Percentiles rank a stretch among this genome's conserved stretches.
Evolutionary conservation across 2,113 vertebrate species (phyloP).

Genomic region (Triplophysa dalaica): DNA sequence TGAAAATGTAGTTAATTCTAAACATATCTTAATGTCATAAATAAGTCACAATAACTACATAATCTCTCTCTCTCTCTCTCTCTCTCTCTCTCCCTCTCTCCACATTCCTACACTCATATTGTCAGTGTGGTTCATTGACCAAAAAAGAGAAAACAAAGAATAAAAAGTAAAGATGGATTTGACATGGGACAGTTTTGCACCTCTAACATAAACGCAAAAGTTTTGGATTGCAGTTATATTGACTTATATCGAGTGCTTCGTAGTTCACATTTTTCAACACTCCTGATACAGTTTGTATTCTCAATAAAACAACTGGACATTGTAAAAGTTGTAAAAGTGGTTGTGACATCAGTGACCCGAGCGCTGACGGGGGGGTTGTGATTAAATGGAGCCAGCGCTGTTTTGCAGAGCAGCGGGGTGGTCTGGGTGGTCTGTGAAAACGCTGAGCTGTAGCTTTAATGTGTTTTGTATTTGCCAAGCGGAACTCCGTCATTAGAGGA

Average conservation of each 20-base stretch:
- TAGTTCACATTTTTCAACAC: not conserved
- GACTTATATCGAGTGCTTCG: not conserved
- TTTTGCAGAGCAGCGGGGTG: not conserved
- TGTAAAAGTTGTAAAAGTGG: not conserved
- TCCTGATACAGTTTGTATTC: not conserved
- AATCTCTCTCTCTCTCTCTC: too few relatives aligned
- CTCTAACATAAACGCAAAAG: too few relatives aligned
- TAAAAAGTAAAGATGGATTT: too few relatives aligned
- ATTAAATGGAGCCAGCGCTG: not conserved
- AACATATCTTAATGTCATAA: too few relatives aligned
- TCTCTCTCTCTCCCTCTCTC: too few relatives aligned
- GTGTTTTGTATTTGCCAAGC: slow-evolving; percentile 57
- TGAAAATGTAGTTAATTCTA: too few relatives aligned
- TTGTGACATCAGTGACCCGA: not conserved
- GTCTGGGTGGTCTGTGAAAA: slow-evolving; percentile 46
- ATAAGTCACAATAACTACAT: too few relatives aligned
- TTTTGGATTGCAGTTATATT: too few relatives aligned
- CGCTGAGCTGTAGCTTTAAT: slow-evolving; percentile 49
- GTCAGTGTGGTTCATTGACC: too few relatives aligned
- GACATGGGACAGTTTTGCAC: too few relatives aligned
- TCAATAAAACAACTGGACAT: not conserved
- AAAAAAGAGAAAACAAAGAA: too few relatives aligned
- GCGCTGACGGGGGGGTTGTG: not conserved
- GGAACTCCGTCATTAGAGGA: slow-evolving; percentile 58
- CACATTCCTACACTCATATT: too few relatives aligned